A percentile compares a stretch with the other conserved stretches of the same genome.
Evolutionary conservation across 2,888 invertebrate species (phyloP).

Genomic region (Corbicula japonica): DNA sequence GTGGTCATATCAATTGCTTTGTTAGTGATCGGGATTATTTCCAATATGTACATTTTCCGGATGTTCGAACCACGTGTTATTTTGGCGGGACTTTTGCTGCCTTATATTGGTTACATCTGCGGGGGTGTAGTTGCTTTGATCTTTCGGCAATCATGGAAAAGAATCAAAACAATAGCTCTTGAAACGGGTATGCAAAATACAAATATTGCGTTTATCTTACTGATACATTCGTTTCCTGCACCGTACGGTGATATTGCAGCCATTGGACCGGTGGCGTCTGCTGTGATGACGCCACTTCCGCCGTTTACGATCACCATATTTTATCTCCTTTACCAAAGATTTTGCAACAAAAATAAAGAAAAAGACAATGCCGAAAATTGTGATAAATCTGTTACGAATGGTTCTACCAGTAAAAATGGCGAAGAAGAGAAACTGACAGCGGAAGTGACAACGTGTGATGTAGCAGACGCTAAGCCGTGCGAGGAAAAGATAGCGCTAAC

Average conservation of each 20-base stretch:
- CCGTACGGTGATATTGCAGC: constrained; percentile 96
- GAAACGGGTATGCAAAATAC: constrained; percentile 96
- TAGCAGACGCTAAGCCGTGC: constrained; percentile 2
- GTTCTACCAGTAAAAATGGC: constrained; percentile 12
- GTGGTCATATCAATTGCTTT: constrained; percentile 93
- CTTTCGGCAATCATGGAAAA: constrained; percentile 75
- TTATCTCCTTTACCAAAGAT: constrained; percentile 71
- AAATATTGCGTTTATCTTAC: constrained; percentile 95
- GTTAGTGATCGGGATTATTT: constrained; percentile 94
- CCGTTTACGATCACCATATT: constrained; percentile 87
- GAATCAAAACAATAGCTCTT: constrained; percentile 92
- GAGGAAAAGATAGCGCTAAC: constrained; percentile 16
- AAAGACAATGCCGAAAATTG: constrained; percentile 27
- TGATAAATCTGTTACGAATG: neutral
- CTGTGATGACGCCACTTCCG: constrained; percentile 97
- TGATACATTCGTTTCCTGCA: constrained; percentile 93
- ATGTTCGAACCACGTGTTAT: constrained; percentile 90
- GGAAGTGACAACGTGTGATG: constrained; percentile 4
- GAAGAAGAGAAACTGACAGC: constrained; percentile 27
- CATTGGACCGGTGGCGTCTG: constrained; percentile 87
- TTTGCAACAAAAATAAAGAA: constrained; percentile 50
- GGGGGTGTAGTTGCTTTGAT: constrained; percentile 79
- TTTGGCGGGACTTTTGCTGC: constrained; percentile 80
- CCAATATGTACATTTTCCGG: constrained; percentile 96
- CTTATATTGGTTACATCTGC: constrained; percentile 83